A percentile compares a stretch with the other conserved stretches of the same genome.
phyloP scores from a whole-genome alignment of 2,888 invertebrate genomes.

The Ichneumoninae sp. region DNA sequence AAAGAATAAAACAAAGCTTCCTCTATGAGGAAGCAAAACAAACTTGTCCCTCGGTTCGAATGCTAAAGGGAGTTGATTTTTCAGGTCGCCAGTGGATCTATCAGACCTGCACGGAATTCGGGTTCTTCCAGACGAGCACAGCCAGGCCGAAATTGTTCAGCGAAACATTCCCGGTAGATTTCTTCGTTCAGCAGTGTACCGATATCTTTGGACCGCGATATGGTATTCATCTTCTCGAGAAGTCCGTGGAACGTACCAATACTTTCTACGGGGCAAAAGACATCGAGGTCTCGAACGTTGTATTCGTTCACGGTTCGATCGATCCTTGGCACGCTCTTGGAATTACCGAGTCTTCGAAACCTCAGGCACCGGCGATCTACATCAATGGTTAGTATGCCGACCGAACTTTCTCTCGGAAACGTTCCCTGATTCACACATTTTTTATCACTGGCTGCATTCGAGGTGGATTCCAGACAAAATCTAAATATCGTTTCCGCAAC shows the following conservation, averaged over 20 bases:
- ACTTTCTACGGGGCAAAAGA: slow-evolving; percentile 91
- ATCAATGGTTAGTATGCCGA: slow-evolving; percentile 87
- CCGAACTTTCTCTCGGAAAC: slow-evolving; percentile 32
- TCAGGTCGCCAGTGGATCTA: slow-evolving; percentile 95
- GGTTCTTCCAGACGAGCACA: slow-evolving; percentile 96
- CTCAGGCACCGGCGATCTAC: slow-evolving; percentile 89
- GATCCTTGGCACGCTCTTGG: slow-evolving; percentile 96
- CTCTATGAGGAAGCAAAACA: background rate
- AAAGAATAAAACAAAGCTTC: background rate
- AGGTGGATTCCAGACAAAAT: background rate
- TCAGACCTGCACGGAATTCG: slow-evolving; percentile 98
- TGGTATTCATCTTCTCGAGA: slow-evolving; percentile 86
- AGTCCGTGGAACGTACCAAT: slow-evolving; percentile 90
- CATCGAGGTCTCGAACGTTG: slow-evolving; percentile 89
- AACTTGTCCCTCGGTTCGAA: background rate
- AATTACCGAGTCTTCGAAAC: slow-evolving; percentile 86
- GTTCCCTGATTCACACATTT: background rate
- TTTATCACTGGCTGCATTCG: background rate
- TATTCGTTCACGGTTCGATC: slow-evolving; percentile 94
- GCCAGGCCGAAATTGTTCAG: slow-evolving; percentile 89
- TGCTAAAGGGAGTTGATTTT: background rate
- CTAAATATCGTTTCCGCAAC: background rate
- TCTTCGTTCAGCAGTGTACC: slow-evolving; percentile 92
- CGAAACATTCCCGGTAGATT: slow-evolving; percentile 90
- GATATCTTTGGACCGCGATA: slow-evolving; percentile 93